Conservation (phyloP, 1,140 invertebrate genomes). For the Drosophila parvula region DNA sequence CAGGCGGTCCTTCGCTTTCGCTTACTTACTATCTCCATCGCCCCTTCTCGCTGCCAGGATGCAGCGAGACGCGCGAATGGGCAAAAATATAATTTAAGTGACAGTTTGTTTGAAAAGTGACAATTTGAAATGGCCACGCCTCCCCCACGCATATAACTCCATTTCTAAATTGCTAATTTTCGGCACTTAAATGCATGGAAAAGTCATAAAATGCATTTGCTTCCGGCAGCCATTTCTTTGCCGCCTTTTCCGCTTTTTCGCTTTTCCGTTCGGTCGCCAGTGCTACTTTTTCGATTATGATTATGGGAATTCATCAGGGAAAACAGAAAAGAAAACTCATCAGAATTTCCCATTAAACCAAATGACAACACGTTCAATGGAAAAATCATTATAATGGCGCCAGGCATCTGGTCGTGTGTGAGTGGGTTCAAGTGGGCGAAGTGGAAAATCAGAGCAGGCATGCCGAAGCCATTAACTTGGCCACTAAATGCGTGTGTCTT, state of each 20-base stretch:
- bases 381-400: conserved; percentile 61
- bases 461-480: conserved; percentile 58
- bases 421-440: neutral
- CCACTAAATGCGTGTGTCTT: conserved; percentile 56
- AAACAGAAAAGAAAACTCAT: conserved; percentile 60
- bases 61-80: conserved; percentile 49
- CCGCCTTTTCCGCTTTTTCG: conserved; percentile 5
- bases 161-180: conserved; percentile 62
- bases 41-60: conserved; percentile 6
- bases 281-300: conserved; percentile 42
- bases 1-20: neutral
- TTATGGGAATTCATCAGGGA: conserved; percentile 49
- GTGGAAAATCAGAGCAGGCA: conserved; percentile 53
- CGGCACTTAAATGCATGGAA: conserved; percentile 54
- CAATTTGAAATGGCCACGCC: conserved; percentile 50
- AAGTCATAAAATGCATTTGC: conserved; percentile 76
- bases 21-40: conserved; percentile 14
- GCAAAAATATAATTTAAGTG: conserved; percentile 75
- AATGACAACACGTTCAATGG: conserved; percentile 72
- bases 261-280: neutral
- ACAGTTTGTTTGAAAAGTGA: conserved; percentile 70
- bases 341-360: conserved; percentile 69
- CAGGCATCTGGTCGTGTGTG: conserved; percentile 8
- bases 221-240: conserved; percentile 3
- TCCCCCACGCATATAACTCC: conserved; percentile 17